Evolutionary conservation across 2,888 invertebrate species (phyloP), one percentile per base, ranked within the genome.

Genomic region (Lobophora halterata): DNA sequence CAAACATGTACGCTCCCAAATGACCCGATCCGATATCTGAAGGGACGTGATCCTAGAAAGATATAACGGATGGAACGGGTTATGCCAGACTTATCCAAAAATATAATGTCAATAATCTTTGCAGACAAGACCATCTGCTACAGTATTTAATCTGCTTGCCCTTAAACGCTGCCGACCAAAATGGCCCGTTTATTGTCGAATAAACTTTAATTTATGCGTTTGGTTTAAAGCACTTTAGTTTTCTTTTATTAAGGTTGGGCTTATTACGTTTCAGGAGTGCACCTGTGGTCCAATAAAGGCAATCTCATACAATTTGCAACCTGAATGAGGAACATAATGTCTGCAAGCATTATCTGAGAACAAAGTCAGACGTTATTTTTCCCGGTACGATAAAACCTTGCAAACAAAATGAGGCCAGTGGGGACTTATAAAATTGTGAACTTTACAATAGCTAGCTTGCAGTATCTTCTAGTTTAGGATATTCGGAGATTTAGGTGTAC

Each of bases 141-240:
- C 21, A 34, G 25, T 34, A 36, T 32, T 11, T 30, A 41, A 52
- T 44, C 41, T 44, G 33, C 21, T 30, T 41, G 31, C 49, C 46
- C 41, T 49, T 38, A 52, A 47, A 33, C 35, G 35, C 24, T 24
- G 38, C n/a, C n/a, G 35, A 20, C 35, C 17, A 32, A 42, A 52
- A 49, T 38, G 49, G 38, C 33, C 38, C 14, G 43, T 52, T 52
- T 52, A 52, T 52, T 41, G 38, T 38, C 45, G 41, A 40, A 49
- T 52, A 49, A 52, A 49, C 18, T 47, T 47, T 47, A 52, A 52
- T 52, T 49, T 52, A 52, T 52, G 45, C 43, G 47, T 49, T 49
- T 52, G 45, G 44, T 17, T 38, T 36, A 40, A 43, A 52, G 41
- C 46, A 39, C 29, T 49, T 48, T 37, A 46, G 47, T 50, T 50